Conservation (phyloP, 2,888 invertebrate species). For the Phengaris arion region DNA sequence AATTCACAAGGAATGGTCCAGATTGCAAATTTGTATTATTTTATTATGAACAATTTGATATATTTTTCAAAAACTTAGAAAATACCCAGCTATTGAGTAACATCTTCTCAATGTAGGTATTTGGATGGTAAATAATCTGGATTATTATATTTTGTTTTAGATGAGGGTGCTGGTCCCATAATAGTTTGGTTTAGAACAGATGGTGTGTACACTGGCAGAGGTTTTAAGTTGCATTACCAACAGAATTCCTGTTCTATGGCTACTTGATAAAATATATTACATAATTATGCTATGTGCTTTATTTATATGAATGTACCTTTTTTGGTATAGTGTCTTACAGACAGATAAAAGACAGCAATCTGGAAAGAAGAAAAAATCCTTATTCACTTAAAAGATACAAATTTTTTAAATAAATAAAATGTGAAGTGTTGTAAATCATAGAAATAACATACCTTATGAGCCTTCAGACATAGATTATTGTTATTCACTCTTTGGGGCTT, state of each 20-base stretch:
- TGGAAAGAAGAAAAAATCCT: not conserved
- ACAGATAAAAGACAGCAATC: not conserved
- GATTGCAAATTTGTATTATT: no score
- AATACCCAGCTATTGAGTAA: no score
- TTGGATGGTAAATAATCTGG: not conserved
- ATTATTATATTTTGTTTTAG: constrained; percentile 59
- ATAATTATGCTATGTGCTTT: not conserved
- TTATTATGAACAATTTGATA: no score
- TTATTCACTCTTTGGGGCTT: constrained; percentile 39
- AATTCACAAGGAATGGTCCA: no score
- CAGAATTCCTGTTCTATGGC: constrained; percentile 81
- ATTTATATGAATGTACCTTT: not conserved
- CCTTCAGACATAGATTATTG: not conserved
- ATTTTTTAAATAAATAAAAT: not conserved
- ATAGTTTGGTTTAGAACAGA: constrained; percentile 84
- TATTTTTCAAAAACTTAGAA: no score
- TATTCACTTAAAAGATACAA: not conserved
- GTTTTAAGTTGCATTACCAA: constrained; percentile 84
- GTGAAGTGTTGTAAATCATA: not conserved
- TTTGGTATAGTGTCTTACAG: not conserved
- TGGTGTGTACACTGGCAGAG: constrained; percentile 81
- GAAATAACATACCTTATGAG: not conserved
- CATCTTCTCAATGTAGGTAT: not conserved
- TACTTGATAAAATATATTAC: constrained; percentile 5
- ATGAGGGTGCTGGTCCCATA: constrained; percentile 84